Evolutionary conservation across 2,113 vertebrate genomes (phyloP), one percentile per base, ranked within the genome.

Genomic region (Halichoerus grypus): DNA sequence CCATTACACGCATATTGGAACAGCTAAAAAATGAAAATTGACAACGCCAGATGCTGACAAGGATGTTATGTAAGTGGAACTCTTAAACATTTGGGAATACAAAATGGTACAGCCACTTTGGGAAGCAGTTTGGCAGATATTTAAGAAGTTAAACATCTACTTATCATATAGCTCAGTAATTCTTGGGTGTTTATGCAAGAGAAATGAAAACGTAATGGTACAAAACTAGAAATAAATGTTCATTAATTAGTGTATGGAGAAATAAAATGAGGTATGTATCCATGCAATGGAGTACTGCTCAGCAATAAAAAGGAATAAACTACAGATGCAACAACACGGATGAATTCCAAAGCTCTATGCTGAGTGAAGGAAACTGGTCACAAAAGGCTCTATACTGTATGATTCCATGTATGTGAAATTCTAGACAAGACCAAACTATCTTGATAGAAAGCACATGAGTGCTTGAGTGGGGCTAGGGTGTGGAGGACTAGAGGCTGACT

Each of bases 201-300:
- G 24, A 85, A 69, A 59, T 16, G 61, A 91, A 85, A 91, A 49
- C 31, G 36, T 22, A 55, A 28, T 6, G 67, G 33, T 28, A 16
- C 24, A 91, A 91, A 77, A 76, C 46, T 84, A n/a, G 49, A 91
- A 86, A 69, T 85, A 85, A 18, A 51, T 89, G 77, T 57, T 16
- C 24, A 49, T 18, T 79, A 81, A 51, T 88, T 94, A 31, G 36
- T 81, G 14, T 91, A 24, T 91, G 59, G 31, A 91, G 51, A 95
- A 95, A 95, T 28, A 69, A 65, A 90, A 76, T 49, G 8, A 65
- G n/a, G 16, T 72, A 7, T 82, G 24, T 77, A 31, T 49, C 22
- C n/a, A 18, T 31, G 31, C 3, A 36, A 0, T 69, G 13, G 24
- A 59, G 49, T 91, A 39, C 71, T 49, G 49, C 28, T 49, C 9